Base-by-base conservation (phyloP, 1,140 invertebrate genomes). In the Aphelinus atriplicis region DNA sequence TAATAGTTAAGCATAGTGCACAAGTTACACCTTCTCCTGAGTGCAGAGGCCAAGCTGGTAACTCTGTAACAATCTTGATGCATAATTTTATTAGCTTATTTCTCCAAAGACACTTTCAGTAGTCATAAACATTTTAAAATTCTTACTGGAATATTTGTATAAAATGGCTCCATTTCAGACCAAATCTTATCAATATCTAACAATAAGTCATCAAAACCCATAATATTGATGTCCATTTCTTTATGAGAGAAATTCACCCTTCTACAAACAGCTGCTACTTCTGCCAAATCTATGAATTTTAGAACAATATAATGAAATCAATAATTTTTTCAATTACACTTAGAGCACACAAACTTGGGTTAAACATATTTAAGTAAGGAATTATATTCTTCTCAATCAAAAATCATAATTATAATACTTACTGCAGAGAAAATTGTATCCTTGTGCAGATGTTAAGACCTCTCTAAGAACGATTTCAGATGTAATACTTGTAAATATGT, bases 341-440 rank as follows among this genome's bases (percentile, higher is more conserved):
- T 67, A 9, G n/a, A 67, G n/a, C 10, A 55, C n/a, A 48, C 7
- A 9, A 53, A 50, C 53, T 51, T 26, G 26, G 26, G 42, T 60
- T n/a, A 26, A 26, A 47, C 43, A 51, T 46, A 50, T n/a, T 55
- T n/a, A 69, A 62, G 45, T 4, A 10, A 9, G 2, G 47, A 26
- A 50, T 2, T 74, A 60, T 46, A 9, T 53, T 53, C 26, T 26
- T 26, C 26, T 26, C 3, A 47, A 47, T 63, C 42, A 62, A 42
- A 75, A 63, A 70, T 63, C 4, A 9, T 47, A 66, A 45, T 68
- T 50, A 42, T 5, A 58, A 45, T 7, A 46, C 85, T 88, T 82
- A 92, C 91, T 90, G 78, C 87, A 86, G 26, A 91, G 85, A 83
- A 92, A 92, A 71, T 89, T 88, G 63, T 89, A 87, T 65, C 91